Percentiles rank a stretch among this genome's conserved stretches.
Evolutionary conservation across 2,113 vertebrate species (phyloP).

Genomic region (Addax nasomaculatus): DNA sequence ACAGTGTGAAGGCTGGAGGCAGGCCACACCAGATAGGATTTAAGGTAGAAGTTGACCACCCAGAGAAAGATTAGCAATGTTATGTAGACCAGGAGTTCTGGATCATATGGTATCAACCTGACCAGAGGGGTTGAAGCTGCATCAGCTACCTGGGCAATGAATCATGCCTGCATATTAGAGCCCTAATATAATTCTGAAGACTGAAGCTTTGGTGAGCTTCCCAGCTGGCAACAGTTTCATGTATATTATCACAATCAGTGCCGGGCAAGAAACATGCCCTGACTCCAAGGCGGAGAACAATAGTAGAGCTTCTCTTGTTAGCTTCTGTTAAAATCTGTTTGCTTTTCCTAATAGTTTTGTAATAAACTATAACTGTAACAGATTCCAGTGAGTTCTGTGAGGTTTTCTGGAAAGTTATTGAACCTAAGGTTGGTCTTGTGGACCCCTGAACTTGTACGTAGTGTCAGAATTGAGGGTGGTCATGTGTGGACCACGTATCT

Average conservation of each 20-base stretch:
- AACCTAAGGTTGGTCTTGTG: not conserved
- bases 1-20: not conserved
- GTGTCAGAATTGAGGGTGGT: not conserved
- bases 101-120: not conserved
- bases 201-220: not conserved
- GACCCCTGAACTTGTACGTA: not conserved
- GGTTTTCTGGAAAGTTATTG: not conserved
- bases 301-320: not conserved
- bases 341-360: not conserved
- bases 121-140: not conserved
- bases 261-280: not conserved
- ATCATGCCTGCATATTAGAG: not conserved
- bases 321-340: not conserved
- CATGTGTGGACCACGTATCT: not conserved
- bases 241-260: not conserved
- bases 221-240: not conserved
- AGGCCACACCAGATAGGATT: not conserved
- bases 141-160: not conserved
- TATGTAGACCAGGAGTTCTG: not conserved
- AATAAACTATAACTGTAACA: not conserved
- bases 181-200: not conserved
- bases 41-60: not conserved
- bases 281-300: not conserved
- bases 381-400: not conserved
- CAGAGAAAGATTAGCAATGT: not conserved